Evolutionary conservation across 2,797 vertebrate species (phyloP), one percentile per base, ranked within the genome.

Genomic region (Falco columbarius): DNA sequence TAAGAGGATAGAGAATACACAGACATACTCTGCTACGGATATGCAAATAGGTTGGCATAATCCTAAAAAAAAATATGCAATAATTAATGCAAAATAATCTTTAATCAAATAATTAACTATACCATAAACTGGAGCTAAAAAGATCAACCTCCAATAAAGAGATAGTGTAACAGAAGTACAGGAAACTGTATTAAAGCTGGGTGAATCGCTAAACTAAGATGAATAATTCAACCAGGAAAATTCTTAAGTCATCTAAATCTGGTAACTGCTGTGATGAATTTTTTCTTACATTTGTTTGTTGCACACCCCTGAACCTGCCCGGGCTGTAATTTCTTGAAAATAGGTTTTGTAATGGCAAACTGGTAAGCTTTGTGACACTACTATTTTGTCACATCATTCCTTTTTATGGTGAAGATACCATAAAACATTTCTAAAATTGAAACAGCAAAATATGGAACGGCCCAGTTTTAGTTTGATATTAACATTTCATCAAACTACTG

Each of bases 1-100:
- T 80, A 86, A 76, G 71, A 81, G 38, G 68, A 81, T 23, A 74
- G 68, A 62, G 38, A 80, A 22, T 62, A 44, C 27, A 77, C 79
- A 94, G 70, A 68, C 14, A 49, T 14, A 24, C 26, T 77, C 36
- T 73, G 70, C 89, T 72, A 86, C 3, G 4, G 76, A 68, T 81
- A 86, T 84, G 90, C 66, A 95, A 96, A 90, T 72, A 66, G 54
- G 54, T 58, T 93, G 47, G 63, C 73, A 93, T 81, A 61, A 86
- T 79, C 49, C 24, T 62, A 62, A 83, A 86, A 89, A 96, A 93
- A 93, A 54, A 72, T n/a, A 38, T 0, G 6, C 82, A 91, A 34
- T 68, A 95, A 97, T 88, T 94, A 95, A 81, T 89, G 82, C 76
- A 90, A 93, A 86, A 40, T 74, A 95, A 84, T 93, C 54, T 93